Evolutionary conservation across 2,888 invertebrate species (phyloP).

Genomic region (Nasonia oneida): DNA sequence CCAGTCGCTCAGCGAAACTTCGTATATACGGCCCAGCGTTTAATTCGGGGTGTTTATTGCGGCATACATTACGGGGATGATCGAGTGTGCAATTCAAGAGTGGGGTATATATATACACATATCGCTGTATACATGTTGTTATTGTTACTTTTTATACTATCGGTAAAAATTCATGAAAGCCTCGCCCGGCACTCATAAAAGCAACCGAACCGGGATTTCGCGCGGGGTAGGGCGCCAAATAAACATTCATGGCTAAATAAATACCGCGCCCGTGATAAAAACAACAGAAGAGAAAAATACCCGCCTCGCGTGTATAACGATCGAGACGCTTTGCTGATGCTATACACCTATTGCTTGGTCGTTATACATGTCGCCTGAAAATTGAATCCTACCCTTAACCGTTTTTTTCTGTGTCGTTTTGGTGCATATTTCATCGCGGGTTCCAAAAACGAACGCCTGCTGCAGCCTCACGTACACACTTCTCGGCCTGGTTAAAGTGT

Average conservation of each 20-base stretch:
- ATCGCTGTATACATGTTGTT: too few relatives aligned
- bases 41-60: conserved; percentile 52
- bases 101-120: neutral
- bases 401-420: neutral
- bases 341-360: neutral
- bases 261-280: neutral
- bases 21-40: conserved; percentile 38
- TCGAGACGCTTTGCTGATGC: conserved; percentile 17
- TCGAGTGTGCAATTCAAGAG: neutral
- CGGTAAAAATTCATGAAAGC: conserved; percentile 5
- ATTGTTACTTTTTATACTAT: neutral
- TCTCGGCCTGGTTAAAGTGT: conserved; percentile 21
- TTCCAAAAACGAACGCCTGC: conserved; percentile 12
- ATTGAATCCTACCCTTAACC: conserved; percentile 37
- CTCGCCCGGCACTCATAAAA: neutral
- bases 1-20: neutral
- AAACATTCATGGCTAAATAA: conserved; percentile 12
- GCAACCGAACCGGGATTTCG: neutral
- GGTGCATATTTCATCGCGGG: conserved; percentile 39
- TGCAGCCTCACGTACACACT: neutral
- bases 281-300: neutral
- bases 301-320: neutral
- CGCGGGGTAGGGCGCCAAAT: neutral
- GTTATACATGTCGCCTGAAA: conserved; percentile 14
- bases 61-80: conserved; percentile 30